phyloP scores from a whole-genome alignment of 1,140 invertebrate species.

The Orussus abietinus region DNA sequence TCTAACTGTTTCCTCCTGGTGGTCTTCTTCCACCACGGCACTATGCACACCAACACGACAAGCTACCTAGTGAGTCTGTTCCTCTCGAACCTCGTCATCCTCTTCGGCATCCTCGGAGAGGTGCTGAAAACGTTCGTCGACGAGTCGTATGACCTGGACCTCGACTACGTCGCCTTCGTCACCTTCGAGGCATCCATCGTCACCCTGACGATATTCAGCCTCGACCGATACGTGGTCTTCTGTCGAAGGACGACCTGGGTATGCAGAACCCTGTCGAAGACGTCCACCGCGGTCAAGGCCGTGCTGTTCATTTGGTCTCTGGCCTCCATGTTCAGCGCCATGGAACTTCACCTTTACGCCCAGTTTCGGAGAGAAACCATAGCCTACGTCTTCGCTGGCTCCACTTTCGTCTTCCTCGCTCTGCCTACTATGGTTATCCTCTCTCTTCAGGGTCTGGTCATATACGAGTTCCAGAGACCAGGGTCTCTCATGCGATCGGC shows the following conservation, averaged over 20 bases:
- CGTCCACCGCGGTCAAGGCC: conserved; percentile 21
- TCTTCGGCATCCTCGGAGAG: conserved; percentile 32
- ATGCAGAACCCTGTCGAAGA: conserved; percentile 15
- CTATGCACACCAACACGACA: conserved; percentile 23
- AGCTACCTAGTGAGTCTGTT: conserved; percentile 36
- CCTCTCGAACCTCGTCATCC: conserved; percentile 32
- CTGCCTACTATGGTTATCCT: conserved; percentile 24
- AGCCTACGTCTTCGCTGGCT: conserved; percentile 31
- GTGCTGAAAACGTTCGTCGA: conserved; percentile 26
- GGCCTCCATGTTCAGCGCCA: conserved; percentile 24
- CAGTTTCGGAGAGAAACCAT: conserved; percentile 25
- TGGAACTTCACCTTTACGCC: conserved; percentile 35
- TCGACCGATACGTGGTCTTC: conserved; percentile 30
- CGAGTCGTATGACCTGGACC: conserved; percentile 26
- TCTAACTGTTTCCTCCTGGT: conserved; percentile 26
- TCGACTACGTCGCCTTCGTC: conserved; percentile 33
- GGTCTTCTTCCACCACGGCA: conserved; percentile 17
- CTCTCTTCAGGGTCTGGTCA: conserved; percentile 22
- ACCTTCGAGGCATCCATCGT: conserved; percentile 34
- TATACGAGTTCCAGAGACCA: conserved; percentile 22
- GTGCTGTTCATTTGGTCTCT: conserved; percentile 32
- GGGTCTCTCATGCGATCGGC: conserved; percentile 13
- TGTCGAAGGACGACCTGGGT: conserved; percentile 13
- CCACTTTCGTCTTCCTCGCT: conserved; percentile 30
- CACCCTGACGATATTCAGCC: conserved; percentile 31